Conservation (phyloP, 2,888 invertebrate species). For the Balanococcus diminutus region DNA sequence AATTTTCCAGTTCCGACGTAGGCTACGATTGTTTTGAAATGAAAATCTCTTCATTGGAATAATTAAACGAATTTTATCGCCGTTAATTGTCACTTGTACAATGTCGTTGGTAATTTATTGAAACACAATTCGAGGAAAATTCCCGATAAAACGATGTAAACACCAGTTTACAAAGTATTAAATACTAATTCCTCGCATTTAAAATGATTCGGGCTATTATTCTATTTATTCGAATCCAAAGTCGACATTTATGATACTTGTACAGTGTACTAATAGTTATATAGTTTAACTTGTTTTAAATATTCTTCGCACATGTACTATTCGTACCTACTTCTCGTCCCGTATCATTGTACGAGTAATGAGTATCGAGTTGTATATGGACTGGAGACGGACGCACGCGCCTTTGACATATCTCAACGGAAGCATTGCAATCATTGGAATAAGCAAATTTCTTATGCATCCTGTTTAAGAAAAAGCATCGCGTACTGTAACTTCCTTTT, state of each 20-base stretch:
- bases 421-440: not conserved
- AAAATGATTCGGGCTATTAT: not conserved
- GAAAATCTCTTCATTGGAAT: not conserved
- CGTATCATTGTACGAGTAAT: too few relatives aligned
- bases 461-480: not conserved
- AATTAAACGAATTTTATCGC: not conserved
- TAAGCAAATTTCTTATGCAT: not conserved
- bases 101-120: not conserved
- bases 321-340: not conserved
- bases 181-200: not conserved
- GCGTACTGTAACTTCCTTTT: not conserved
- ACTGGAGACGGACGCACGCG: not conserved
- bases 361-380: too few relatives aligned
- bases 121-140: not conserved
- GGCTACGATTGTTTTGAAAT: not conserved
- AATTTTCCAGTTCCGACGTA: not conserved
- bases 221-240: not conserved
- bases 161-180: not conserved
- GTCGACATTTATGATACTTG: not conserved
- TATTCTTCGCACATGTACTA: not conserved
- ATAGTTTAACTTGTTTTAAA: too few relatives aligned
- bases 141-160: not conserved
- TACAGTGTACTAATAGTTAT: too few relatives aligned
- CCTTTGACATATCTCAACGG: constrained; percentile 5
- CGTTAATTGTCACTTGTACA: not conserved